Evolutionary conservation across 37 sponge, comb jelly and placozoan species (phyloP).

Genomic region (Beroe forskalii): DNA sequence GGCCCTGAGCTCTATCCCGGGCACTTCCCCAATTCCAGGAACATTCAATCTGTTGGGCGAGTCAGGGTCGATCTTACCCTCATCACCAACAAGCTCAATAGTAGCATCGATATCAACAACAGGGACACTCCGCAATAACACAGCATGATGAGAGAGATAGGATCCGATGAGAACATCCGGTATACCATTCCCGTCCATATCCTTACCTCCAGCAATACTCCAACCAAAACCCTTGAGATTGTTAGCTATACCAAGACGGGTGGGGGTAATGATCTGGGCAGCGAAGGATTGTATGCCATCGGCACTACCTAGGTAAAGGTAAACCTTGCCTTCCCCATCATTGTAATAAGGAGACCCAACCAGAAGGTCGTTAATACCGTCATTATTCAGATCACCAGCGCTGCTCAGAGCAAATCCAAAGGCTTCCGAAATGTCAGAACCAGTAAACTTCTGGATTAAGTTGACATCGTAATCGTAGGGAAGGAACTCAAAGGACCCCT

Average conservation of each 20-base stretch:
- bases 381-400: slow-evolving; percentile 33
- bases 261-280: slow-evolving; percentile 1
- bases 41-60: not conserved
- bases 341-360: slow-evolving; percentile 56
- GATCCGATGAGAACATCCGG: slow-evolving; percentile 34
- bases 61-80: not conserved
- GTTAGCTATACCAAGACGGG: not conserved
- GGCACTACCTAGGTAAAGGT: not conserved
- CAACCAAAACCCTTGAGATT: not conserved
- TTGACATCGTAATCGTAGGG: slow-evolving; percentile 1
- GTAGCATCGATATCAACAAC: slow-evolving; percentile 22
- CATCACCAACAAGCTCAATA: not conserved
- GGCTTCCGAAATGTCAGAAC: not conserved
- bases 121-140: slow-evolving; percentile 1
- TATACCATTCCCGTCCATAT: slow-evolving; percentile 38
- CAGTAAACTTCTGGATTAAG: not conserved
- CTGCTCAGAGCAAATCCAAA: slow-evolving; percentile 3
- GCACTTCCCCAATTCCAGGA: not conserved
- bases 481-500: not conserved
- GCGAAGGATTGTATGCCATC: not conserved
- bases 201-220: slow-evolving; percentile 64
- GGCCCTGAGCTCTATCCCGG: not conserved
- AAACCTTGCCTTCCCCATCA: slow-evolving; percentile 19
- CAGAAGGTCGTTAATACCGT: not conserved
- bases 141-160: slow-evolving; percentile 1